These are phyloP conservation scores for Leptestheria dahalacensis DNA, from an alignment of 1,140 invertebrate species.

Conservation along the genomic window DNA sequence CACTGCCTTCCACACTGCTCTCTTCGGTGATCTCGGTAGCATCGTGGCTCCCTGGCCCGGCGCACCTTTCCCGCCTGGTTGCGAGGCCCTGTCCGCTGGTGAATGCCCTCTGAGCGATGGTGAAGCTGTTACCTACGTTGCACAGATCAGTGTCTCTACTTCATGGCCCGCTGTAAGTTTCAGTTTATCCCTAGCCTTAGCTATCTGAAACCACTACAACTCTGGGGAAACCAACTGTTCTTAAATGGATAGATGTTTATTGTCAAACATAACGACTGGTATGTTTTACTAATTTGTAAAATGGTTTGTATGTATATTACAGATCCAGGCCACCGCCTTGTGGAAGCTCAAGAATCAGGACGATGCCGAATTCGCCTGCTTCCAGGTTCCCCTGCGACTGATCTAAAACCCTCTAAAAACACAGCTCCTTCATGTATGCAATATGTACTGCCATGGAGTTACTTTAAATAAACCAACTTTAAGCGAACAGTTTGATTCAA, in stretches of 20 bases:
- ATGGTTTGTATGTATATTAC: neutral
- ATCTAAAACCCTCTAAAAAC: too few relatives aligned
- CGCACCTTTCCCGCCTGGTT: conserved; percentile 6
- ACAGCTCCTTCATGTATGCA: too few relatives aligned
- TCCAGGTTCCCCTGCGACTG: neutral
- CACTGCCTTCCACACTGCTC: neutral
- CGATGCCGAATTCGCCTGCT: neutral
- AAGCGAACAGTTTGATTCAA: too few relatives aligned
- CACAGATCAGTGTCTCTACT: neutral
- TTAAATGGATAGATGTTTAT: too few relatives aligned
- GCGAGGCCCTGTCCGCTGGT: conserved; percentile 2
- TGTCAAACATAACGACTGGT: too few relatives aligned
- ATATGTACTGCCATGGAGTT: conserved; percentile 1
- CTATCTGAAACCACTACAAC: too few relatives aligned
- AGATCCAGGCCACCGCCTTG: neutral
- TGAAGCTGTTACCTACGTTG: conserved; percentile 1
- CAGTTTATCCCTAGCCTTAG: too few relatives aligned
- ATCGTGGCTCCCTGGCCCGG: conserved; percentile 3
- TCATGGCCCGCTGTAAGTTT: conserved; percentile 8
- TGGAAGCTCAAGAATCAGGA: neutral
- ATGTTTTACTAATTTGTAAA: neutral
- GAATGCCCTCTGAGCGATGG: conserved; percentile 3
- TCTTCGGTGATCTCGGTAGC: neutral
- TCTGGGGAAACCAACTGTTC: too few relatives aligned
- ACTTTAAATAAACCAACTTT: neutral